Base-by-base conservation (phyloP, 2,797 vertebrate genomes). In the Knipowitschia caucasica region DNA sequence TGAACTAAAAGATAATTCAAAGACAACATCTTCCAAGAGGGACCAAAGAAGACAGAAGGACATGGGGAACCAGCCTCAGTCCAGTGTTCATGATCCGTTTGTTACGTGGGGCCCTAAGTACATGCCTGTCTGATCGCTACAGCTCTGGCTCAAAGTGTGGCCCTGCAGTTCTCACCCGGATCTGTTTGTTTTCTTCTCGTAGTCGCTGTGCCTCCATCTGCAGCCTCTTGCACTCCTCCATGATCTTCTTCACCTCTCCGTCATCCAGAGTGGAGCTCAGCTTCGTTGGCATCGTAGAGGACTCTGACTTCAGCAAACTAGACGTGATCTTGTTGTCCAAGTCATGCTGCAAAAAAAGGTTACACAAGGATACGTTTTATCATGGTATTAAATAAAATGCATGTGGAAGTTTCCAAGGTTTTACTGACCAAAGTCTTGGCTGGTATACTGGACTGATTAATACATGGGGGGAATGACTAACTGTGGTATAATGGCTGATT, bases 161-260 rank as follows among this genome's bases (percentile, higher is more conserved):
- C 33, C 14, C 4, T n/a, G 33, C 33, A 5, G 17, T 14, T 78
- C 86, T 83, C 87, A 98, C 96, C 93, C 94, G 92, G 80, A 96
- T 93, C 66, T 94, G 95, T 91, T 92, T 94, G 91, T 94, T 96
- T 90, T 98, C 96, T 86, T 98, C 96, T 82, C 93, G 92, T 87
- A 98, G 93, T 89, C 96, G 91, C 85, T 98, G 96, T 62, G 98
- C 91, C 83, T 99, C 95, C 65, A 91, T 86, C 83, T 98, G 96
- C 89, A 99, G 91, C 89, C 93, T 90, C 92, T 93, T 95, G 74
- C 94, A 97, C 40, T 99, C 95, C 66, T 99, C 96, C 94, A 95
- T 92, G 85, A 98, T 89, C 89, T 93, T 97, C 91, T 94, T 97
- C 58, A 95, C 93, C 80, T 98, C 96, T 1, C 87, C 79, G 40